Conservation (phyloP, 2,113 vertebrate species). For the Myrmecophaga tridactyla region DNA sequence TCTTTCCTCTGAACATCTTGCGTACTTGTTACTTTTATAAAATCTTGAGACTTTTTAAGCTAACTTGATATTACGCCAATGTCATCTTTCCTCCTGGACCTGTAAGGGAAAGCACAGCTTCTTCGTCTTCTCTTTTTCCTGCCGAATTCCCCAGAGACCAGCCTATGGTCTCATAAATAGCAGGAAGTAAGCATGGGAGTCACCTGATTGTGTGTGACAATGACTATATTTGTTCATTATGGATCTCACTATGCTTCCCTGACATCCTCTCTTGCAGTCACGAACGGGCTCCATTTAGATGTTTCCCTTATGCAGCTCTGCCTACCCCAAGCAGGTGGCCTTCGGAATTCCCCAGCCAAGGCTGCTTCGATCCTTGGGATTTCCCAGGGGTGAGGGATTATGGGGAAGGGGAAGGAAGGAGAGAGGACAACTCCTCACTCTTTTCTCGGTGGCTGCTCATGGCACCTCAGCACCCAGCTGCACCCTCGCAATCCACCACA, state of each 20-base stretch:
- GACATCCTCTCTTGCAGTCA: not conserved
- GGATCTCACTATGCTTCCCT: not conserved
- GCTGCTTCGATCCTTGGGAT: not conserved
- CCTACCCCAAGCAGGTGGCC: not conserved
- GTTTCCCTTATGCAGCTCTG: not conserved
- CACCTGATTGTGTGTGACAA: not conserved
- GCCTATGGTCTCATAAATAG: not conserved
- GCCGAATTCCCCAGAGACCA: not conserved
- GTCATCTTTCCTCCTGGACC: not conserved
- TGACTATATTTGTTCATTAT: not conserved
- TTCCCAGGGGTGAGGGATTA: not conserved
- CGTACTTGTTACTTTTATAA: not conserved
- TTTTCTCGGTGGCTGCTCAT: not conserved
- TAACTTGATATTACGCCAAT: not conserved
- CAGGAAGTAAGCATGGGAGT: not conserved
- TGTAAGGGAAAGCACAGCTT: not conserved
- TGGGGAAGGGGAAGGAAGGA: not conserved
- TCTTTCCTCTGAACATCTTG: not conserved
- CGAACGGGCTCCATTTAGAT: not conserved
- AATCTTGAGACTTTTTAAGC: not conserved
- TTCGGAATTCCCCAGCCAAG: constrained; percentile 36
- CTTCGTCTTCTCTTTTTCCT: not conserved
- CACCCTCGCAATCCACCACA: rapidly evolving
- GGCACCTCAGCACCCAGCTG: too few relatives aligned
- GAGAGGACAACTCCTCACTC: not conserved